Conservation (phyloP, 2,113 vertebrate species). For the Litocranius walleri region DNA sequence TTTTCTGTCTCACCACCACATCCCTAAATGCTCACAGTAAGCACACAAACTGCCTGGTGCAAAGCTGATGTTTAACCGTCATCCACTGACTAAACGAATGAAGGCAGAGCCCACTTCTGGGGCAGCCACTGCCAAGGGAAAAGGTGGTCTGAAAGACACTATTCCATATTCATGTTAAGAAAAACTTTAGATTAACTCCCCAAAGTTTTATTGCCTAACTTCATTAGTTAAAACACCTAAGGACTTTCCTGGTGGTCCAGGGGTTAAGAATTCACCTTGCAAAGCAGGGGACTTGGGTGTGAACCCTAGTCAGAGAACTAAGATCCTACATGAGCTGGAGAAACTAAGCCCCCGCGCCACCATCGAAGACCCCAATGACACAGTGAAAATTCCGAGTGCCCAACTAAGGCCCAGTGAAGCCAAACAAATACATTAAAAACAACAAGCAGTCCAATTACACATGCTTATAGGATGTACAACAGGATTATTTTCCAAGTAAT, state of each 20-base stretch:
- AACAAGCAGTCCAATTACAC: background rate
- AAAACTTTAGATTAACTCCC: background rate
- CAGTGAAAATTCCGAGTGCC: background rate
- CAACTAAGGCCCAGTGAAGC: background rate
- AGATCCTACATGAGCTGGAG: background rate
- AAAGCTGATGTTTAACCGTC: background rate
- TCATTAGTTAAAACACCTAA: background rate
- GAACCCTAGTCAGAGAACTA: background rate
- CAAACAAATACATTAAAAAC: background rate
- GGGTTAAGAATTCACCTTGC: background rate
- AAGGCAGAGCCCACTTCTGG: background rate
- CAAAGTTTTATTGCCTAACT: background rate
- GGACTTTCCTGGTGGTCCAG: background rate
- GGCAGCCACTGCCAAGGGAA: background rate
- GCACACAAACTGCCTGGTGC: background rate
- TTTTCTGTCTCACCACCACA: background rate
- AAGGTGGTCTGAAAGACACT: background rate
- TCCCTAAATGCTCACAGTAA: background rate
- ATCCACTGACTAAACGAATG: background rate
- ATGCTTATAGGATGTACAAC: background rate
- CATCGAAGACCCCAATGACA: background rate
- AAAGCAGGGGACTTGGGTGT: background rate
- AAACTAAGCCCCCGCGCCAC: background rate
- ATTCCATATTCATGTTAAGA: background rate
- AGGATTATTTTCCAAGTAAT: background rate